Evolutionary conservation across 2,888 invertebrate genomes (phyloP).

Genomic region (Orthosia cruda): DNA sequence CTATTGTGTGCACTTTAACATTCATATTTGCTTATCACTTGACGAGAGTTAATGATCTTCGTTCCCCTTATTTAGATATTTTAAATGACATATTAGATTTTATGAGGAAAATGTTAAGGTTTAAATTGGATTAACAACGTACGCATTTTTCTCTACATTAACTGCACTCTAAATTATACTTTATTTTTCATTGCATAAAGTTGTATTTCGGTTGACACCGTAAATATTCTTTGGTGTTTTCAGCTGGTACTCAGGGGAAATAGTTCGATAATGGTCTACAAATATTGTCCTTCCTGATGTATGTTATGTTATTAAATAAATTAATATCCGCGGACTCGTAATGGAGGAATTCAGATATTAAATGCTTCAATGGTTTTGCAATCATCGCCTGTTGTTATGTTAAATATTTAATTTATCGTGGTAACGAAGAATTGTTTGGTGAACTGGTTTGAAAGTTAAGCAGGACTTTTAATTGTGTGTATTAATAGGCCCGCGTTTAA

Average conservation of each 20-base stretch:
- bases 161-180: neutral
- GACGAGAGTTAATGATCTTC: conserved; percentile 34
- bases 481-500: too few relatives aligned
- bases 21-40: conserved; percentile 47
- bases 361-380: conserved; percentile 27
- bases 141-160: neutral
- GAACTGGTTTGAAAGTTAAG: neutral
- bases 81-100: conserved; percentile 39
- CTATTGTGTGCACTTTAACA: conserved; percentile 21
- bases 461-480: neutral
- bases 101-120: conserved; percentile 41
- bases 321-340: conserved; percentile 20
- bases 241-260: conserved; percentile 40
- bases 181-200: neutral
- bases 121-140: conserved; percentile 25
- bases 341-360: conserved; percentile 30
- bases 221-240: conserved; percentile 10
- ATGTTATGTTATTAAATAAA: conserved; percentile 48
- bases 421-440: conserved; percentile 24
- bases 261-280: conserved; percentile 65
- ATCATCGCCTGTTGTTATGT: conserved; percentile 5
- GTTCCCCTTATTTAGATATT: conserved; percentile 31
- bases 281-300: conserved; percentile 61
- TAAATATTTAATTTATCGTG: conserved; percentile 6
- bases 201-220: neutral